Evolutionary conservation across 1,140 invertebrate species (phyloP).

Genomic region (Drosophila ironensis): DNA sequence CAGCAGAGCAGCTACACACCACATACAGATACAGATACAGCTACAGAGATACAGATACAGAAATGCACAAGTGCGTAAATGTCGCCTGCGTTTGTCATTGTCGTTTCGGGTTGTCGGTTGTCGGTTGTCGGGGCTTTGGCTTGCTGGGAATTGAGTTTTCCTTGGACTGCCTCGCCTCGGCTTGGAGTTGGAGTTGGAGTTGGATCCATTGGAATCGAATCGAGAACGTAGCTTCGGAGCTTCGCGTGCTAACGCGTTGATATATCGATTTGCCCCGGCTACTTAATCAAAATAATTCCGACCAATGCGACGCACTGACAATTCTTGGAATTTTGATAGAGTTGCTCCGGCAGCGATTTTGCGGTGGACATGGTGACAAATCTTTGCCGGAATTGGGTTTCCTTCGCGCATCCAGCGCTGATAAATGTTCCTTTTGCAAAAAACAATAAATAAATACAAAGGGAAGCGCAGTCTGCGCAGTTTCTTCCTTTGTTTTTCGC

Average conservation of each 20-base stretch:
- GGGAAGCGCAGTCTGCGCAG: background rate
- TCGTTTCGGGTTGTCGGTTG: slow-evolving; percentile 10
- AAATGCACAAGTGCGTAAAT: slow-evolving; percentile 29
- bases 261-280: slow-evolving; percentile 66
- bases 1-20: background rate
- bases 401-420: slow-evolving; percentile 14
- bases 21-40: slow-evolving; percentile 27
- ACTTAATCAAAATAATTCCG: slow-evolving; percentile 74
- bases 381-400: slow-evolving; percentile 23
- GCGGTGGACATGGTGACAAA: slow-evolving; percentile 13
- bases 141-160: slow-evolving; percentile 18
- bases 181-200: slow-evolving; percentile 8
- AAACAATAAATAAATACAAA: background rate
- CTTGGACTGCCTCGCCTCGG: too few relatives aligned
- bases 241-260: slow-evolving; percentile 67
- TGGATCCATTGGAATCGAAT: background rate
- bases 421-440: slow-evolving; percentile 9
- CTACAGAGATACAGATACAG: background rate
- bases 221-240: background rate
- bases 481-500: too few relatives aligned
- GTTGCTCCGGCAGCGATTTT: slow-evolving; percentile 2
- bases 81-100: slow-evolving; percentile 40
- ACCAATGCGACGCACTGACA: slow-evolving; percentile 45
- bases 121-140: background rate
- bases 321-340: slow-evolving; percentile 68